These are phyloP conservation scores for Cheilosia scutellata DNA, from an alignment of 2,888 invertebrate genomes.

Conservation along the genomic window DNA sequence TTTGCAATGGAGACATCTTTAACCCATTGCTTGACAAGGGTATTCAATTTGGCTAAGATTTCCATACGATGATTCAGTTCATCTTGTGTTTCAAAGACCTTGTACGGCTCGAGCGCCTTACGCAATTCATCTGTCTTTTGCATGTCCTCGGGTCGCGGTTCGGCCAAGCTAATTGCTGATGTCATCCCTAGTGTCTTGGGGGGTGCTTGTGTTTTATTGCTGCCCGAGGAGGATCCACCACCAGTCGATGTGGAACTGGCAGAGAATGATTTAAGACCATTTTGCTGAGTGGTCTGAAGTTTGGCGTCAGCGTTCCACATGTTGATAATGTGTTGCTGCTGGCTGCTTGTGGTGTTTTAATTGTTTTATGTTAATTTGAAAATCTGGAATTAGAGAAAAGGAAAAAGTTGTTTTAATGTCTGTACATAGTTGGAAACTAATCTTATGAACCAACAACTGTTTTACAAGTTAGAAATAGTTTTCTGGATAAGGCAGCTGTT, in stretches of 20 bases:
- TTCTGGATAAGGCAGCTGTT: no score
- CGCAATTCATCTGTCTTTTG: slow-evolving; percentile 89
- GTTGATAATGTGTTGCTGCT: slow-evolving; percentile 54
- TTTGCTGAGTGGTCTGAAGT: slow-evolving; percentile 79
- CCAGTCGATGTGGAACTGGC: slow-evolving; percentile 63
- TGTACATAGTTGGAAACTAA: not conserved
- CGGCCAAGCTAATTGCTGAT: slow-evolving; percentile 95
- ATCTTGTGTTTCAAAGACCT: slow-evolving; percentile 95
- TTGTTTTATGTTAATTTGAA: slow-evolving; percentile 9
- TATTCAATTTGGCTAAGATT: slow-evolving; percentile 93
- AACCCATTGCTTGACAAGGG: slow-evolving; percentile 97
- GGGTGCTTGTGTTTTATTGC: slow-evolving; percentile 51
- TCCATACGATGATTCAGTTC: slow-evolving; percentile 96
- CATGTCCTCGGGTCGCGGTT: slow-evolving; percentile 90
- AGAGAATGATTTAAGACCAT: slow-evolving; percentile 80
- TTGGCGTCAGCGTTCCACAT: slow-evolving; percentile 84
- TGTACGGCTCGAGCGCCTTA: slow-evolving; percentile 91
- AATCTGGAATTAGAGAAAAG: slow-evolving; percentile 21
- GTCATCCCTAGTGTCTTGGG: slow-evolving; percentile 91
- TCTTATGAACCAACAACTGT: no score
- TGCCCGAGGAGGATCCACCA: slow-evolving; percentile 53
- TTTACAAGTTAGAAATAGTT: no score
- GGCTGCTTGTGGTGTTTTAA: slow-evolving; percentile 9
- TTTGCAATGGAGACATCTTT: slow-evolving; percentile 93
- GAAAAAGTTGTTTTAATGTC: not conserved